Evolutionary conservation across 2,113 vertebrate species (phyloP).

Genomic region (Sinocyclocheilus grahami): DNA sequence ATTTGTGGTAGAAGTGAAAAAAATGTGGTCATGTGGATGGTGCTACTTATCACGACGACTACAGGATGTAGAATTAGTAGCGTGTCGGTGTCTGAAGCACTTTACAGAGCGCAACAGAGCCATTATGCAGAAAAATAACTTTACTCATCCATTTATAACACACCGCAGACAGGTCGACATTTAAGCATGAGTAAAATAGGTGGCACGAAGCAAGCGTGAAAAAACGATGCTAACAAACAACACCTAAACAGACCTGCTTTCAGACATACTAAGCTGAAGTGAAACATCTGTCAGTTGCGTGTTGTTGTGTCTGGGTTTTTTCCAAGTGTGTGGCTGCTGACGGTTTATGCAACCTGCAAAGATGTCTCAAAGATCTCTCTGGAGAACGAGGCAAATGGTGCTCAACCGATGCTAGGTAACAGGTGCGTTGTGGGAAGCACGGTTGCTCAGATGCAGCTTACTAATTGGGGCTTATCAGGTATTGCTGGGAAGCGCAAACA

Average conservation of each 20-base stretch:
- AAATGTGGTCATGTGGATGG: background rate
- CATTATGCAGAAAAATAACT: background rate
- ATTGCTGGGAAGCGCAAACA: conserved; percentile 64
- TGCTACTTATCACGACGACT: background rate
- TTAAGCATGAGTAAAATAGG: background rate
- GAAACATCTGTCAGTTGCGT: background rate
- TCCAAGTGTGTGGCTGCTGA: background rate
- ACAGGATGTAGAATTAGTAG: background rate
- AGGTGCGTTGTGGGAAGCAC: conserved; percentile 51
- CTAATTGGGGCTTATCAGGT: conserved; percentile 79
- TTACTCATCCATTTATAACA: background rate
- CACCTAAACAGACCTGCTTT: no score
- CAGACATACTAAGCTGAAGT: background rate
- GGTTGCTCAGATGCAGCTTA: conserved; percentile 45
- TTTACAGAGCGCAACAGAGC: background rate
- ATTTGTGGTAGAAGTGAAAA: background rate
- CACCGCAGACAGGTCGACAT: background rate
- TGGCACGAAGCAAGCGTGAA: background rate
- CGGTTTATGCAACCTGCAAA: conserved; percentile 4
- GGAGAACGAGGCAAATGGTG: conserved; percentile 56
- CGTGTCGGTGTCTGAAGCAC: background rate
- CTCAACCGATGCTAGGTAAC: conserved; percentile 54
- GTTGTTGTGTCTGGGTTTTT: conserved; percentile 12
- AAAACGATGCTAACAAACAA: background rate
- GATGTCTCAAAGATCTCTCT: background rate